Evolutionary conservation across 2,797 vertebrate genomes (phyloP), one percentile per base, ranked within the genome.

Genomic region (Manis javanica): DNA sequence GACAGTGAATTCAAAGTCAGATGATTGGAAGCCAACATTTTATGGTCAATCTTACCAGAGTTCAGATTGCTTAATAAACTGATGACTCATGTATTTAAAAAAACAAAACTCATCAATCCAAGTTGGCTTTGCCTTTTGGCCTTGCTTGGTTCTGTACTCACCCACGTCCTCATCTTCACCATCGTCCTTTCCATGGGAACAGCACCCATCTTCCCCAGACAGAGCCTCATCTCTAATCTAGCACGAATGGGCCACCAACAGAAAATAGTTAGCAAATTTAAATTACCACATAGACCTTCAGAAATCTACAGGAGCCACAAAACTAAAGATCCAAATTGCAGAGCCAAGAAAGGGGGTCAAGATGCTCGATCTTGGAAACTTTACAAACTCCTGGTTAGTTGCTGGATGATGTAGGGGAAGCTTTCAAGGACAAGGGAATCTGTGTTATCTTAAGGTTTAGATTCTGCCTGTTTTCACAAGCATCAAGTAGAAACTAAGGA

Each of bases 141-240:
- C 49, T 53, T 16, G 74, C 55, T 87, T 21, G 24, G 39, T 42
- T 75, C 82, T 77, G 4, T n/a, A 98, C 97, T 98, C 87, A 99
- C 99, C 99, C 69, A 98, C 64, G 16, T 98, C 92, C 74, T 97
- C 98, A 72, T 99, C 98, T 92, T 98, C 98, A 82, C 97, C 95
- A 75, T 97, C 89, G 8, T 98, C 88, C 81, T 91, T 91, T 57
- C 72, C 71, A 31, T 84, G 97, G 49, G 97, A 96, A 89, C 59
- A 74, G 8, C 85, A 63, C 37, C 98, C 98, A 34, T 96, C 97
- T 85, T 98, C 97, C 59, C 98, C 75, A 61, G 87, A 90, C 29
- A 99, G 96, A 83, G 94, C 97, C 18, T 99, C 97, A 66, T 99
- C 99, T 98, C 98, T 98, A 83, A 99, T 98, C 99, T 99, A 96